phyloP scores from a whole-genome alignment of 2,888 invertebrate species.

The Papilio protenor region DNA sequence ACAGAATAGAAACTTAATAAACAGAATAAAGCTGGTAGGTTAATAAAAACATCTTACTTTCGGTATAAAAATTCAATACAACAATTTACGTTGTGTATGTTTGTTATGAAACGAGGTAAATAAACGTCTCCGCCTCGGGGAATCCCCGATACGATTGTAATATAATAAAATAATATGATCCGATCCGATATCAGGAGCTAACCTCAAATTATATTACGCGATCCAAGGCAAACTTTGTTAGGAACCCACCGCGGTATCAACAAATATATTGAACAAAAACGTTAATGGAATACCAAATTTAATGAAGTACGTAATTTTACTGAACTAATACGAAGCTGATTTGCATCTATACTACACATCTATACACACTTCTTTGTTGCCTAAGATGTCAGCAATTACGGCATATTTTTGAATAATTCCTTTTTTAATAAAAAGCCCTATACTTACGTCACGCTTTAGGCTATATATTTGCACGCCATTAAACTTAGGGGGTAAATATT shows the following conservation, averaged over 20 bases:
- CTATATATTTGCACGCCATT: too few species aligned
- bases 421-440: too few species aligned
- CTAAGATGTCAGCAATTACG: too few species aligned
- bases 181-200: constrained; percentile 9
- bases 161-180: constrained; percentile 33
- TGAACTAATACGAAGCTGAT: background rate
- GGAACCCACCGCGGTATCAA: constrained; percentile 1
- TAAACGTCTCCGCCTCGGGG: constrained; percentile 31
- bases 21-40: too few species aligned
- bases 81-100: constrained; percentile 18
- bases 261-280: constrained; percentile 22
- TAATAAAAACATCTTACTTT: too few species aligned
- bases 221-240: constrained; percentile 40
- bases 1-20: too few species aligned
- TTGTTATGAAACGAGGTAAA: constrained; percentile 18
- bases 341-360: too few species aligned
- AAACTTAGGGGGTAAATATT: too few species aligned
- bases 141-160: constrained; percentile 31
- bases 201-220: constrained; percentile 35
- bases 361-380: too few species aligned
- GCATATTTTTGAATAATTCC: too few species aligned
- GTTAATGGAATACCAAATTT: constrained; percentile 26
- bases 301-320: background rate
- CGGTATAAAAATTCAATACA: too few species aligned
- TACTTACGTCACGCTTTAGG: too few species aligned